Evolutionary conservation across 2,888 invertebrate species (phyloP).

Genomic region (Petrophora chlorosata): DNA sequence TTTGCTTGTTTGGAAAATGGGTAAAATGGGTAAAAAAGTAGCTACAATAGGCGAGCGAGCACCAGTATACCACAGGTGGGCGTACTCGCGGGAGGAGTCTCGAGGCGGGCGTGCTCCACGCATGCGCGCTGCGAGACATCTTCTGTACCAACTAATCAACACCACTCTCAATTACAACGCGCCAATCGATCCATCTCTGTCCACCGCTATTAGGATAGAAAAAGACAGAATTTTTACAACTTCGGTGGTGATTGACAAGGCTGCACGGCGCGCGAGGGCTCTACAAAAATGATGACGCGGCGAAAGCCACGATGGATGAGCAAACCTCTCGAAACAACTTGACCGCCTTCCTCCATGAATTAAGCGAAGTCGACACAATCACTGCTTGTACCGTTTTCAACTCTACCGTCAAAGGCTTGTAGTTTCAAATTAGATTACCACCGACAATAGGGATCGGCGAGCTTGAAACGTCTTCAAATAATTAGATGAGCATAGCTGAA

Average conservation of each 20-base stretch:
- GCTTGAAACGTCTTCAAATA: constrained; percentile 37
- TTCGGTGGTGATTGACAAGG: constrained; percentile 32
- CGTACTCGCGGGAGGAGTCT: constrained; percentile 73
- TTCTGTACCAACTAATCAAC: constrained; percentile 51
- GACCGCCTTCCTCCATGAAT: constrained; percentile 71
- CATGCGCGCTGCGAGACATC: constrained; percentile 64
- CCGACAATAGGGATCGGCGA: constrained; percentile 23
- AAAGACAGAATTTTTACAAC: constrained; percentile 58
- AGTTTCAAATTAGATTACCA: constrained; percentile 34
- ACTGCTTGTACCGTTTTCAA: constrained; percentile 29
- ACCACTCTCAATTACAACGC: constrained; percentile 53
- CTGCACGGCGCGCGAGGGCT: constrained; percentile 60
- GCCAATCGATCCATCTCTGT: constrained; percentile 61
- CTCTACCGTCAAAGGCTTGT: constrained; percentile 30
- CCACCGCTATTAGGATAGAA: constrained; percentile 57
- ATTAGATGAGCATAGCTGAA: constrained; percentile 36
- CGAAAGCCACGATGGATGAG: constrained; percentile 50
- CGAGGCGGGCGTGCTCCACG: constrained; percentile 68
- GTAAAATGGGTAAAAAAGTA: no score
- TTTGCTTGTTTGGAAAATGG: constrained; percentile 40
- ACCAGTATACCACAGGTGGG: constrained; percentile 75
- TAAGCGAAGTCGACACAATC: constrained; percentile 64
- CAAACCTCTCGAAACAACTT: constrained; percentile 67
- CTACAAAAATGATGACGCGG: constrained; percentile 68
- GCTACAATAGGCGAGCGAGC: constrained; percentile 39